A percentile compares a stretch with the other conserved stretches of the same genome.
Evolutionary conservation across 2,797 vertebrate species (phyloP).

Genomic region (Orientallactaga sibirica): DNA sequence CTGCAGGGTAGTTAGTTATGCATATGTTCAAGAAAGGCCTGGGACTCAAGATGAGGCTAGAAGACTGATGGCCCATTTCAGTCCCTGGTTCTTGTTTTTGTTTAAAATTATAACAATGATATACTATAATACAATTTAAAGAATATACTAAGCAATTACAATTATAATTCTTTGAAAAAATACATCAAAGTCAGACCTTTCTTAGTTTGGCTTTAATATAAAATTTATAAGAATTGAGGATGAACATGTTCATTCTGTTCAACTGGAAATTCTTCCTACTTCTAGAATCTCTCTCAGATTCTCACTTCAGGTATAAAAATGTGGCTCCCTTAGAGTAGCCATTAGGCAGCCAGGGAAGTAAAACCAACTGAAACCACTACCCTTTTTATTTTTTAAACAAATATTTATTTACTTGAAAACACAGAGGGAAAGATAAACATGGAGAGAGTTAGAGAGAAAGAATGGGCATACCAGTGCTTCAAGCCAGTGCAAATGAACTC

Average conservation of each 20-base stretch:
- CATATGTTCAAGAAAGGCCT: accelerated
- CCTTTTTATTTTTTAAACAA: not conserved
- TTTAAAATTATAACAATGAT: not conserved
- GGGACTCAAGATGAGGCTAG: not conserved
- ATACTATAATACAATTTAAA: not conserved
- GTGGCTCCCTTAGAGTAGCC: too few species aligned
- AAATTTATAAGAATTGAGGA: not conserved
- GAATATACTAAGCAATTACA: not conserved
- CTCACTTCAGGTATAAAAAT: not conserved
- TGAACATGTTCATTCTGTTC: not conserved
- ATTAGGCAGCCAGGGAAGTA: not conserved
- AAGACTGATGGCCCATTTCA: not conserved
- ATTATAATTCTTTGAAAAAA: not conserved
- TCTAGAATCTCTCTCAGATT: not conserved
- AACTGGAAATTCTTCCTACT: not conserved
- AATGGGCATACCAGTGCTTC: too few species aligned
- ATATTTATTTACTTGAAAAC: not conserved
- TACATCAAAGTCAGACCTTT: not conserved
- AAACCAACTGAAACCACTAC: not conserved
- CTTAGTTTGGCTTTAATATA: not conserved
- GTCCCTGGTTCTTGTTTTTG: not conserved
- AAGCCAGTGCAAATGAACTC: too few species aligned
- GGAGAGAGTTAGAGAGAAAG: too few species aligned
- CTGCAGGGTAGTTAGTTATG: not conserved
- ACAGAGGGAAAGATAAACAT: too few species aligned